Conservation (phyloP, 2,888 invertebrate species). For the Endotricha flammealis region DNA sequence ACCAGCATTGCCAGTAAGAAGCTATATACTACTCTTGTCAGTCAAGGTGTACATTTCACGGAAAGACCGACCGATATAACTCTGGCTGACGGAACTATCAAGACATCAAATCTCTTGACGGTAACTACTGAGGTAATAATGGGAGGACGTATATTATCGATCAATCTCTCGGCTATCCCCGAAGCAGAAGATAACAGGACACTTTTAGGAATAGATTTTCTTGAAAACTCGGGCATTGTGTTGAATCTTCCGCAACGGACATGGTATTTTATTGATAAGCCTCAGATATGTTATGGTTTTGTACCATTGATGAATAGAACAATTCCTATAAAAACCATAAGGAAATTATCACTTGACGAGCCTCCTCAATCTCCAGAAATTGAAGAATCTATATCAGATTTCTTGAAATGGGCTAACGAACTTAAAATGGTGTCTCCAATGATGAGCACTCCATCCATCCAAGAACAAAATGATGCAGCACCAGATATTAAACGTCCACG, state of each 20-base stretch:
- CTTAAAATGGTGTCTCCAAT: constrained; percentile 10
- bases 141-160: not conserved
- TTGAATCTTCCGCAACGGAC: constrained; percentile 15
- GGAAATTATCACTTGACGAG: not conserved
- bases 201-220: constrained; percentile 17
- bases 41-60: not conserved
- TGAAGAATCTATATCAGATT: not conserved
- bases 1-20: constrained; percentile 19
- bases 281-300: not conserved
- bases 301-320: too few relatives aligned
- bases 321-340: not conserved
- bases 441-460: not conserved
- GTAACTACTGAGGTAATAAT: constrained; percentile 1
- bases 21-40: constrained; percentile 7
- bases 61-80: not conserved
- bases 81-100: not conserved
- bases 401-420: constrained; percentile 9
- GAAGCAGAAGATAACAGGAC: constrained; percentile 14
- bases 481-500: not conserved
- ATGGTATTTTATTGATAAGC: constrained; percentile 18
- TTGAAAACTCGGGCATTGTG: constrained; percentile 15
- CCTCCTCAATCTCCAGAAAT: not conserved
- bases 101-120: not conserved
- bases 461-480: not conserved
- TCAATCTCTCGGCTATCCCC: constrained; percentile 10